phyloP scores from a whole-genome alignment of 2,113 vertebrate genomes.

The Anhinga rufa region DNA sequence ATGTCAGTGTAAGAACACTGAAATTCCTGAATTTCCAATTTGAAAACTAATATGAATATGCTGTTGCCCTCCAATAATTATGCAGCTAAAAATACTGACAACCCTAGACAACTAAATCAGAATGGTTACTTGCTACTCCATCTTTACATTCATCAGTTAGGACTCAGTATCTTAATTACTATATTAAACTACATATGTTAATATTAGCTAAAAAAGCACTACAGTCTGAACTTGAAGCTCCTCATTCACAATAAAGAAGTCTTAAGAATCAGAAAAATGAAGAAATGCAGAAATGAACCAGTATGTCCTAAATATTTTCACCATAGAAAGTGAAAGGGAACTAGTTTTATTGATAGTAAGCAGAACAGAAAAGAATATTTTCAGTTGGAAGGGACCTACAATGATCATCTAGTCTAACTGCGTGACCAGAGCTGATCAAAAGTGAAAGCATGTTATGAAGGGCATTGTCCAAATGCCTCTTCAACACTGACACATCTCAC shows the following conservation, averaged over 20 bases:
- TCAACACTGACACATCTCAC: too few species aligned
- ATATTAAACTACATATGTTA: not conserved
- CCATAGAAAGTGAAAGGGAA: not conserved
- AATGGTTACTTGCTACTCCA: not conserved
- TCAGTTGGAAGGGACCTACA: too few species aligned
- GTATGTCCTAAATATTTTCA: not conserved
- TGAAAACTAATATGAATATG: not conserved
- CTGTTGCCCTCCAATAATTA: not conserved
- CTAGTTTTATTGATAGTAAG: not conserved
- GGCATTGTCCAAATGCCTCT: too few species aligned
- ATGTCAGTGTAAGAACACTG: not conserved
- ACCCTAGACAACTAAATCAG: not conserved
- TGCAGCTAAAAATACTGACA: not conserved
- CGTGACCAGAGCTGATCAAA: too few species aligned
- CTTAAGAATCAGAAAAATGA: not conserved
- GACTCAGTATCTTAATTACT: not conserved
- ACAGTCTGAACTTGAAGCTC: not conserved
- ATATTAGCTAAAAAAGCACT: not conserved
- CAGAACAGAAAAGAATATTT: too few species aligned
- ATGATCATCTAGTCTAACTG: too few species aligned
- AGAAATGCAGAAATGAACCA: not conserved
- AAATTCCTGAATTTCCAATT: not conserved
- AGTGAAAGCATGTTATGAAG: too few species aligned
- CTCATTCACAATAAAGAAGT: not conserved
- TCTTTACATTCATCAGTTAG: not conserved